Base-by-base conservation (phyloP, 2,113 vertebrate species). In the Egretta garzetta region DNA sequence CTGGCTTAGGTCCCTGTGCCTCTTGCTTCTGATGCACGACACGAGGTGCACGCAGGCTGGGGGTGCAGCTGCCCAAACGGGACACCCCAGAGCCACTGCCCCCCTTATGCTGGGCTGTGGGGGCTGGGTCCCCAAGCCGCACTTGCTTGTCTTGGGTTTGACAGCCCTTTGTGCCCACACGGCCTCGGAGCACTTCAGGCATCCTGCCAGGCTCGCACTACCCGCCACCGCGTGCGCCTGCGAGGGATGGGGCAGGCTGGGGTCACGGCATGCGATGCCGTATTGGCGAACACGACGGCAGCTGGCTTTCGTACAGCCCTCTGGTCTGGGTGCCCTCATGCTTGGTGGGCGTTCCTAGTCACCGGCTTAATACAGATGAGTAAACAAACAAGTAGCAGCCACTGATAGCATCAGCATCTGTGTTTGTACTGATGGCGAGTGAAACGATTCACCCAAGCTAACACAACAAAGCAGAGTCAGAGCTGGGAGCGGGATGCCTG, bases 11-110 rank as follows among this genome's bases (percentile, higher is more conserved):
- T 88, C 16, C 27, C 1, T 0, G 5, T 70, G 52, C 17, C 43
- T 21, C 30, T 15, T 0, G 0, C 13, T n/a, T 71, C 19, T 50
- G 64, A 17, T 2, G 12, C 35, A 10, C 0, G 0, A 5, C 1
- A 9, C 0, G 3, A 43, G 23, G 12, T 43, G 47, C 16, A 1
- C 0, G 1, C 3, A 2, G 45, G 26, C 18, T 35, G 43, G 21
- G 33, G 52, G 35, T 33, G 37, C 41, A 67, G 58, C 71, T 60
- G 28, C 63, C n/a, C 26, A 6, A 12, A 33, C 1, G 24, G 70
- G 66, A 22, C 63, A 55, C 45, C n/a, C 41, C 9, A 4, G n/a
- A 89, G 24, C 53, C 52, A 19, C 67, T 6, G 8, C 16, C 33
- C 13, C 19, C 15, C 21, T 77, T 49, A 21, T 0, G 1, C 26